Evolutionary conservation across 2,113 vertebrate genomes (phyloP), one percentile per base, ranked within the genome.

Genomic region (Dendropsophus ebraccatus): DNA sequence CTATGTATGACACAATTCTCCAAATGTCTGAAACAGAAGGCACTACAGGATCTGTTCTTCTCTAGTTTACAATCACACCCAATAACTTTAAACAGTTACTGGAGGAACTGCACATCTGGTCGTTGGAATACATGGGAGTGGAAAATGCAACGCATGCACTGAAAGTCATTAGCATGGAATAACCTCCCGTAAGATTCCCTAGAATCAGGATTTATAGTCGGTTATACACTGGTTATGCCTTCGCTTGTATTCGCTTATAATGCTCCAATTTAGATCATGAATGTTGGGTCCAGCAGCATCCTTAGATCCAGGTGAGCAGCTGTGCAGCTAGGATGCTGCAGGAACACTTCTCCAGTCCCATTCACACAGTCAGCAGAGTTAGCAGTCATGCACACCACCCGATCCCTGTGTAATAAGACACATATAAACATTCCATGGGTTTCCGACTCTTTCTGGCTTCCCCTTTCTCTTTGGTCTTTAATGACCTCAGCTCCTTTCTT

Each of bases 401-500:
- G 49, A 50, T 50, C 72, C 30, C 70, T 54, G 30, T 58, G 76
- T 14, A 79, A 37, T 50, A 52, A 83, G 23, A 54, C 69, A 49
- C 35, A 76, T 76, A 37, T 52, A 84, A 49, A 67, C 75, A 85
- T 65, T 60, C 84, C 76, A 58, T 86, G 84, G 47, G 65, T 72
- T 86, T 86, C n/a, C 28, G 23, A 4, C 49, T 82, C 85, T 69
- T 87, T 89, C 88, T 88, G 82, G 82, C 54, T 88, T 80, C 89
- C 87, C 87, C 91, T 87, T 90, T 91, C 30, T 5, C 90, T 87
- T 89, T 88, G 90, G 83, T 88, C 90, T 89, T 91, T 92, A 90
- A 94, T 88, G 88, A 92, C 92, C 90, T 89, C 89, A 90, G 93
- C 91, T 91, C 90, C 89, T 87, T 88, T 92, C 93, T 94, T 94